phyloP scores from a whole-genome alignment of 2,797 vertebrate species.

The Danio jaintianensis region DNA sequence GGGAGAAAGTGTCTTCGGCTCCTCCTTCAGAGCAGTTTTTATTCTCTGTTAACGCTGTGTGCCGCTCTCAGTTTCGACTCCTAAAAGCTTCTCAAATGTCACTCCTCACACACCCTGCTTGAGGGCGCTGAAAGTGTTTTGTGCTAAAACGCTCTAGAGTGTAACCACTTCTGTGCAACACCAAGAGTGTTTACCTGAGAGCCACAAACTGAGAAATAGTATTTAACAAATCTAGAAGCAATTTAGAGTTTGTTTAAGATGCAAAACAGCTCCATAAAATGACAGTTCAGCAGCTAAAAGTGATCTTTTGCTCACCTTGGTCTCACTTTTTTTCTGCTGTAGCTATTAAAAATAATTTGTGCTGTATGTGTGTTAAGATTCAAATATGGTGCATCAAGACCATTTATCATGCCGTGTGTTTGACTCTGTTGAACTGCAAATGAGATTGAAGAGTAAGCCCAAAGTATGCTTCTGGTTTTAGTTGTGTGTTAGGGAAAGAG shows the following conservation, averaged over 20 bases:
- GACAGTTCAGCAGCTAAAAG: neutral
- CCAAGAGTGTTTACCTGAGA: neutral
- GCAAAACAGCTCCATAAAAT: neutral
- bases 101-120: slow-evolving; percentile 30
- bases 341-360: neutral
- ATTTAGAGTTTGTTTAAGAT: neutral
- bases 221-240: neutral
- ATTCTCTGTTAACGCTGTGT: slow-evolving; percentile 52
- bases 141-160: slow-evolving; percentile 21
- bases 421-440: neutral
- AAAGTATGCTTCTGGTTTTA: too few species aligned
- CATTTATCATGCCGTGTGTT: neutral
- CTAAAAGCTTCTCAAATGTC: slow-evolving; percentile 59
- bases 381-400: neutral
- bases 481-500: too few species aligned
- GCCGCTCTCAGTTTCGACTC: slow-evolving; percentile 32
- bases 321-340: neutral
- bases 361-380: neutral
- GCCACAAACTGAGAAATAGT: neutral
- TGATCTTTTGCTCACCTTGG: neutral
- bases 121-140: slow-evolving; percentile 10
- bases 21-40: slow-evolving; percentile 43
- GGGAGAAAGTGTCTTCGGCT: slow-evolving; percentile 44
- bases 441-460: neutral
- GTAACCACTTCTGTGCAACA: slow-evolving; percentile 13